These are phyloP conservation scores for Hyposoter dolosus DNA, from an alignment of 2,888 invertebrate genomes.

Conservation along the genomic window DNA sequence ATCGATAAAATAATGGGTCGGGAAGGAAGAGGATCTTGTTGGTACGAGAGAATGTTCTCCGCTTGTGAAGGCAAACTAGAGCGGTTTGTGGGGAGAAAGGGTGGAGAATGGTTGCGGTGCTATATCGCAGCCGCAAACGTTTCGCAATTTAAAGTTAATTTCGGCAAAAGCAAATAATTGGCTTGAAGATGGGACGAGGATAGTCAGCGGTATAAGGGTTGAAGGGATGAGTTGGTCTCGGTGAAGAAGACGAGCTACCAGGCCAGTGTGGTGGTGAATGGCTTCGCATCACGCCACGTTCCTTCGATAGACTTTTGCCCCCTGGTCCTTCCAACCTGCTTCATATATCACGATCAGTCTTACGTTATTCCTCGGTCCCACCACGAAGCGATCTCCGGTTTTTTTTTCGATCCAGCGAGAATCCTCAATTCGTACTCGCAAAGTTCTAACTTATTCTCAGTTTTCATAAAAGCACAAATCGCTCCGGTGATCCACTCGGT, in stretches of 20 bases:
- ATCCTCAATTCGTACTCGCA: slow-evolving; percentile 35
- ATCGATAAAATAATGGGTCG: slow-evolving; percentile 60
- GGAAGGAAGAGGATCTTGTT: slow-evolving; percentile 38
- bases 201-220: slow-evolving; percentile 73
- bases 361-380: slow-evolving; percentile 2
- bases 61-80: slow-evolving; percentile 45
- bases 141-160: slow-evolving; percentile 82
- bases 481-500: slow-evolving; percentile 23
- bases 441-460: slow-evolving; percentile 2
- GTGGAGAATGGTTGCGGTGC: slow-evolving; percentile 36
- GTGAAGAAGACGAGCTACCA: slow-evolving; percentile 60
- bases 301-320: slow-evolving; percentile 61
- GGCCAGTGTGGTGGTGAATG: slow-evolving; percentile 71
- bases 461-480: slow-evolving; percentile 26
- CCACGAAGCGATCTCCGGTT: slow-evolving; percentile 1
- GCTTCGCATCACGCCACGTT: slow-evolving; percentile 79
- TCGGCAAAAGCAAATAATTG: slow-evolving; percentile 82
- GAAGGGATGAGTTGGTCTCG: slow-evolving; percentile 59
- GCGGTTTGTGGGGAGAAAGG: slow-evolving; percentile 16
- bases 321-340: slow-evolving; percentile 12
- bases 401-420: not conserved
- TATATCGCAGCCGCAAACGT: slow-evolving; percentile 70
- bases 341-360: slow-evolving; percentile 29
- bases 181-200: slow-evolving; percentile 55
- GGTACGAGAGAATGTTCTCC: slow-evolving; percentile 41